Evolutionary conservation across 2,113 vertebrate species (phyloP).

Genomic region (Tragelaphus strepsiceros): DNA sequence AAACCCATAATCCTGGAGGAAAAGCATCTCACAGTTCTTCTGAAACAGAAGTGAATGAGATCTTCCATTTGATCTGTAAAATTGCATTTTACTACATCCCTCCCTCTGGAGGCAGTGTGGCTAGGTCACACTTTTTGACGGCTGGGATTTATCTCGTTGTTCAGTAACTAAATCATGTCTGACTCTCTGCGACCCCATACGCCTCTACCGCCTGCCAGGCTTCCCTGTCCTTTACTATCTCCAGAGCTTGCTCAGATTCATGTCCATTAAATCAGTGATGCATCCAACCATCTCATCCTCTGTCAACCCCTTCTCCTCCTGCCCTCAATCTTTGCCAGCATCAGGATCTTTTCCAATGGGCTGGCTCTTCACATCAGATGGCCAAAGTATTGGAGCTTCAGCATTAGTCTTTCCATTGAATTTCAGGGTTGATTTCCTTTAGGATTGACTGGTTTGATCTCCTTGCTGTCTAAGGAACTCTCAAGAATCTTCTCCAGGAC

Average conservation of each 20-base stretch:
- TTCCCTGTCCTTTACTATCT: background rate
- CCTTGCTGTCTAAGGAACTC: background rate
- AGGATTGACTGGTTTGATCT: background rate
- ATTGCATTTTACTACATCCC: background rate
- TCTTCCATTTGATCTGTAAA: background rate
- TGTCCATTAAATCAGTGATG: background rate
- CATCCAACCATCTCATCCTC: background rate
- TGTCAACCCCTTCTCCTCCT: background rate
- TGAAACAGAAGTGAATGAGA: conserved; percentile 12
- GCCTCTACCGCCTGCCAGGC: fast-evolving
- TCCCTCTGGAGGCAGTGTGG: background rate
- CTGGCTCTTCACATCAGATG: background rate
- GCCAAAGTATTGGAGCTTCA: background rate
- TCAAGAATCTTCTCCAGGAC: background rate
- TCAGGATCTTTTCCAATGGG: background rate
- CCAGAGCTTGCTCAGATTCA: background rate
- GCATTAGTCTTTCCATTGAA: background rate
- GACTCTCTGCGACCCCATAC: background rate
- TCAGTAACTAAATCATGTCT: background rate
- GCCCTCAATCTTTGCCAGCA: background rate
- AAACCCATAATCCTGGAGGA: background rate
- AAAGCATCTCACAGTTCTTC: background rate
- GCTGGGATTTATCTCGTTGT: background rate
- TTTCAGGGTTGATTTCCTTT: background rate
- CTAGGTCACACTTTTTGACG: fast-evolving